Conservation (phyloP, 2,888 invertebrate genomes). For the Eudasyphora cyanicolor region DNA sequence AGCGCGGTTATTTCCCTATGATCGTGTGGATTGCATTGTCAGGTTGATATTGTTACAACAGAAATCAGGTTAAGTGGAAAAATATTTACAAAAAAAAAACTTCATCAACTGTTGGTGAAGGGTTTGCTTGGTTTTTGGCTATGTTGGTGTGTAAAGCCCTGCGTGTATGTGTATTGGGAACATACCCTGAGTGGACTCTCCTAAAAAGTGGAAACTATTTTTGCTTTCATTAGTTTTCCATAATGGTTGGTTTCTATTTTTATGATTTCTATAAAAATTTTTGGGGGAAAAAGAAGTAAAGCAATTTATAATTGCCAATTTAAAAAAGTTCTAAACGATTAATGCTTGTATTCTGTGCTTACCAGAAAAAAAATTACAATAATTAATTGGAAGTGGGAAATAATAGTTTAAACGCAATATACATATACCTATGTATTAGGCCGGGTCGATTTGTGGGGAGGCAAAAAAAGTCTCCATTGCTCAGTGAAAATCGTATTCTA, state of each 20-base stretch:
- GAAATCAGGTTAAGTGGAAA: conserved; percentile 66
- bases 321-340: background rate
- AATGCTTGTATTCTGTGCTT: background rate
- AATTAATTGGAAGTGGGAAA: no score
- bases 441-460: no score
- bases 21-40: conserved; percentile 50
- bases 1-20: conserved; percentile 40
- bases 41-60: conserved; percentile 40
- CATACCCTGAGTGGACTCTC: background rate
- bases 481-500: no score
- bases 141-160: background rate
- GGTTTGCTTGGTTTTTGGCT: background rate
- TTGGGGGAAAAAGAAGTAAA: background rate
- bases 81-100: conserved; percentile 46
- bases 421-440: no score
- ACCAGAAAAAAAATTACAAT: no score
- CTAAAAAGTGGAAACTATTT: background rate
- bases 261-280: background rate
- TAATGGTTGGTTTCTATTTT: background rate
- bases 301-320: background rate
- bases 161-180: background rate
- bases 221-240: background rate
- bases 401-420: no score
- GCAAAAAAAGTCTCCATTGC: no score
- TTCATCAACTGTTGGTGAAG: conserved; percentile 3